These are phyloP conservation scores for Erythrocebus patas DNA, from an alignment of 2,113 vertebrate species.

Conservation along the genomic window DNA sequence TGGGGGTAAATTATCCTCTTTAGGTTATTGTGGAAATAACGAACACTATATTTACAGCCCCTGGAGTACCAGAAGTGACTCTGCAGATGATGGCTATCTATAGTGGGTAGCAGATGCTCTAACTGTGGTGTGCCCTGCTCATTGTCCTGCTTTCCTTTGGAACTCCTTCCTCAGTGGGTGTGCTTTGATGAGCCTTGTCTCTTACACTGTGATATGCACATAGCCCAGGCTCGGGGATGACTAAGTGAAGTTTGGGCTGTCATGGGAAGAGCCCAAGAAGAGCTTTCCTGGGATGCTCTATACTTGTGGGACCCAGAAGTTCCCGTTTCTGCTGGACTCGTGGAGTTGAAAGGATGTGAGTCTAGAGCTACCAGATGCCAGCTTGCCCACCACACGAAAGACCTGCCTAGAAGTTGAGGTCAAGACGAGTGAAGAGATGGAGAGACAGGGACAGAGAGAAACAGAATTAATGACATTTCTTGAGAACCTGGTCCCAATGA, in stretches of 20 bases:
- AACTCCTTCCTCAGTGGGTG: neutral
- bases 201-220: neutral
- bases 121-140: neutral
- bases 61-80: neutral
- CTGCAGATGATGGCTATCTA: neutral
- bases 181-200: neutral
- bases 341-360: neutral
- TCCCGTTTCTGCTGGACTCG: neutral
- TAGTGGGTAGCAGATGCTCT: neutral
- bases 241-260: too few species aligned
- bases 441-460: neutral
- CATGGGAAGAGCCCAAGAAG: neutral
- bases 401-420: neutral
- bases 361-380: neutral
- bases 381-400: neutral
- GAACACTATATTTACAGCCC: neutral
- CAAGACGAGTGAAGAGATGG: neutral
- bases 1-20: neutral
- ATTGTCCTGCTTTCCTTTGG: neutral
- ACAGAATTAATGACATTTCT: neutral
- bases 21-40: neutral
- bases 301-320: neutral
- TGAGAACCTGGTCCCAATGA: neutral
- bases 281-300: neutral
- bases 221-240: neutral